Conservation (phyloP, 2,888 invertebrate genomes). For the Polymixis flavicincta region DNA sequence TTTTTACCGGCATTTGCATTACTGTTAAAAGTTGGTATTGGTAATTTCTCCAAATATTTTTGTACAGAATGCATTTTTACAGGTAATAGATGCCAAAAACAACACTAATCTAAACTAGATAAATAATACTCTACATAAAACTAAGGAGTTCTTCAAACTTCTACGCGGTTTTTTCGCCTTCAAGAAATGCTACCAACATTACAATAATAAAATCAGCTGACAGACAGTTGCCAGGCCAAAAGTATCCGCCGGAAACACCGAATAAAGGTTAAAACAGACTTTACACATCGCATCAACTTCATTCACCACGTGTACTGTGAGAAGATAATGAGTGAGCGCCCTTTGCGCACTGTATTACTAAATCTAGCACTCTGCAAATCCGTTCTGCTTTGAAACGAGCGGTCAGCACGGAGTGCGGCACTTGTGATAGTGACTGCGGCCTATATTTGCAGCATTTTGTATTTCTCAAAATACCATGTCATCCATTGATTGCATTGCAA, state of each 20-base stretch:
- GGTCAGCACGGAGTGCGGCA: background rate
- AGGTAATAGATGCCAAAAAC: conserved; percentile 42
- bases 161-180: conserved; percentile 77
- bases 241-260: conserved; percentile 29
- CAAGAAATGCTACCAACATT: conserved; percentile 79
- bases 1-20: conserved; percentile 79
- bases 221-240: conserved; percentile 54
- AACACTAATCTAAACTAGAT: conserved; percentile 54
- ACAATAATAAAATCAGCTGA: conserved; percentile 85
- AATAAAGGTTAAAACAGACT: background rate
- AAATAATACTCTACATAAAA: conserved; percentile 63
- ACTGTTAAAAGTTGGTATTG: conserved; percentile 71
- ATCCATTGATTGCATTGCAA: too few relatives aligned
- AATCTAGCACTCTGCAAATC: background rate
- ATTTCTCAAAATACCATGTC: background rate
- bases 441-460: background rate
- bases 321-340: too few relatives aligned
- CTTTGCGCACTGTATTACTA: background rate
- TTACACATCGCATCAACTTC: background rate
- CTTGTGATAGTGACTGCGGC: too few relatives aligned
- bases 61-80: conserved; percentile 85
- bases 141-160: conserved; percentile 71
- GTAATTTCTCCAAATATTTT: conserved; percentile 85
- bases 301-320: background rate
- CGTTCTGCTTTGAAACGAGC: background rate